Evolutionary conservation across 92 coral and sea anemone genomes (phyloP), one percentile per base, ranked within the genome.

Genomic region (Porites cylindrica): DNA sequence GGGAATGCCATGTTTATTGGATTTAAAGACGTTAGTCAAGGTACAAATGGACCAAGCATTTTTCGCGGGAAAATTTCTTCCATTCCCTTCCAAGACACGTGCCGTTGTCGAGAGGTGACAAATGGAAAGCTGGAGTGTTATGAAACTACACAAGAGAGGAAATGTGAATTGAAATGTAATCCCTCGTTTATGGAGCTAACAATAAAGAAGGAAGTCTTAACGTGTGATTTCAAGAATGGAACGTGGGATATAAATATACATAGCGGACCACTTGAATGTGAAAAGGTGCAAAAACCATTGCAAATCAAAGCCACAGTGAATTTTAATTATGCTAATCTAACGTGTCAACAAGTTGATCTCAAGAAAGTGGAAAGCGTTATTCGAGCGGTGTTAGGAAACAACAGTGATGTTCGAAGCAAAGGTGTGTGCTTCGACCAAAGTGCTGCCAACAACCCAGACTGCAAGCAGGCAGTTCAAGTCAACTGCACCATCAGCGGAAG

Each of bases 151-250:
- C 72, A 8, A n/a, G 80, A 75, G 73, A 87, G 86, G 82, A 76
- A 64, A 18, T 94, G 96, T 67, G 61, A 82, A 72, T 65, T 91
- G 38, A 63, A 89, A 10, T 94, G 96, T 51, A 12, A 71, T n/a
- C 38, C 78, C 10, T 89, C 81, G 9, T 77, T 70, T 47, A 82
- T 82, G 50, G 86, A 91, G 23, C 72, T 94, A 5, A 68, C 82
- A 47, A 50, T 76, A 47, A 74, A 80, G 7, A 71, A 85, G 21
- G 81, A 82, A 7, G 58, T 77, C 47, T 2, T 38, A 43, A 76
- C 85, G 52, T 94, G 96, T 67, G 77, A 87, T 85, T 70, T 92
- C 77, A 50, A 52, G 59, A 85, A 54, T 60, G 96, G 92, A 75
- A 78, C 80, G 74, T 93, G 94, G 96, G 82, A 91, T 58, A 81